Evolutionary conservation across 2,888 invertebrate species (phyloP).

Genomic region (Spisula subtruncata): DNA sequence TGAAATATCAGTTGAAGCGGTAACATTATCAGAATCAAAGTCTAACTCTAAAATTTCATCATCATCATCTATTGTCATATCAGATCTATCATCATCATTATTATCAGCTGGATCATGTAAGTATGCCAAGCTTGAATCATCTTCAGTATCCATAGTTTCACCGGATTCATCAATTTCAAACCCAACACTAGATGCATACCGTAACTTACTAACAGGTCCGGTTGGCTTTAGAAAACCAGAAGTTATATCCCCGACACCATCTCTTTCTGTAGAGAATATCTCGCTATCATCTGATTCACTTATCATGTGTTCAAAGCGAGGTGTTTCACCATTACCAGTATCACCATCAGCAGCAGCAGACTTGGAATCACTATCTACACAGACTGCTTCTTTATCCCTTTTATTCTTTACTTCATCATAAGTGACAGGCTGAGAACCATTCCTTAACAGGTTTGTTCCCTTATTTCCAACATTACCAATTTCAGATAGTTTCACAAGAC

Average conservation of each 20-base stretch:
- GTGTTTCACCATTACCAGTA: not conserved
- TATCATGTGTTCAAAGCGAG: not conserved
- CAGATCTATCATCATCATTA: not conserved
- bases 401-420: not conserved
- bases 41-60: not conserved
- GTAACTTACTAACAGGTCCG: not conserved
- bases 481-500: not conserved
- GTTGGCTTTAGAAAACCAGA: not conserved
- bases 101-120: not conserved
- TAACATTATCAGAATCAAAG: not conserved
- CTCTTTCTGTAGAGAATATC: not conserved
- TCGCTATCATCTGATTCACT: not conserved
- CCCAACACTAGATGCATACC: slow-evolving; percentile 55
- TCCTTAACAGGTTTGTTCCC: not conserved
- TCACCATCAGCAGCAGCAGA: not conserved
- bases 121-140: not conserved
- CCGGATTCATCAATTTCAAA: slow-evolving; percentile 41
- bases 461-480: not conserved
- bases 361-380: not conserved
- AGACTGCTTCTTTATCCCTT: not conserved
- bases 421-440: not conserved
- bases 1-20: not conserved
- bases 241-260: not conserved
- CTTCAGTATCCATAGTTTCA: slow-evolving; percentile 34
- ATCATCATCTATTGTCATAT: not conserved